Conservation (phyloP, 2,797 vertebrate species). For the Mycteria americana region DNA sequence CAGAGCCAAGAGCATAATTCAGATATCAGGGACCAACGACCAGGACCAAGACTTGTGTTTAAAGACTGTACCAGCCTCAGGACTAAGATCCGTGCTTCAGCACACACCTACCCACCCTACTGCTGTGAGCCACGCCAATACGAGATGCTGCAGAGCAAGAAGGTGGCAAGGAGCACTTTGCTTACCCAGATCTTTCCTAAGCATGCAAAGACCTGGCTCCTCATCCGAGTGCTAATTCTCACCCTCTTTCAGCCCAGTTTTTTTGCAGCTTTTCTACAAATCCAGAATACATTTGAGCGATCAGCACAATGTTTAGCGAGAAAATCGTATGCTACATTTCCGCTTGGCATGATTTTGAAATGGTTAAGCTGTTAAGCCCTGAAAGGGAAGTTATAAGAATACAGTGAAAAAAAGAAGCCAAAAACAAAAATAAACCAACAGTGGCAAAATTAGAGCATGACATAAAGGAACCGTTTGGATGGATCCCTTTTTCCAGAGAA, state of each 20-base stretch:
- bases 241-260: not conserved
- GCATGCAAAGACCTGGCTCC: constrained; percentile 19
- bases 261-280: constrained; percentile 46
- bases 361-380: constrained; percentile 63
- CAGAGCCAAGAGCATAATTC: not conserved
- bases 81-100: not conserved
- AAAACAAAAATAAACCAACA: constrained; percentile 55
- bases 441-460: constrained; percentile 9
- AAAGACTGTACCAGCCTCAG: not conserved
- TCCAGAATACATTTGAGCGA: constrained; percentile 29
- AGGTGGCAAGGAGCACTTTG: not conserved
- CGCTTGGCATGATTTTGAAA: constrained; percentile 59
- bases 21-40: not conserved
- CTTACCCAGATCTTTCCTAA: not conserved
- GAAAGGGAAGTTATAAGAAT: constrained; percentile 67
- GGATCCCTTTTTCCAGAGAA: constrained; percentile 3
- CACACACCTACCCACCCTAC: not conserved
- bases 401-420: constrained; percentile 6
- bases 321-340: constrained; percentile 53
- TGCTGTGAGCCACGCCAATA: not conserved
- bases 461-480: constrained; percentile 28
- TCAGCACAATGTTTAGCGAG: constrained; percentile 58
- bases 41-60: not conserved
- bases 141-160: not conserved
- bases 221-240: constrained; percentile 14